These are phyloP conservation scores for Eilema sororculum DNA, from an alignment of 2,888 invertebrate genomes.

Conservation along the genomic window DNA sequence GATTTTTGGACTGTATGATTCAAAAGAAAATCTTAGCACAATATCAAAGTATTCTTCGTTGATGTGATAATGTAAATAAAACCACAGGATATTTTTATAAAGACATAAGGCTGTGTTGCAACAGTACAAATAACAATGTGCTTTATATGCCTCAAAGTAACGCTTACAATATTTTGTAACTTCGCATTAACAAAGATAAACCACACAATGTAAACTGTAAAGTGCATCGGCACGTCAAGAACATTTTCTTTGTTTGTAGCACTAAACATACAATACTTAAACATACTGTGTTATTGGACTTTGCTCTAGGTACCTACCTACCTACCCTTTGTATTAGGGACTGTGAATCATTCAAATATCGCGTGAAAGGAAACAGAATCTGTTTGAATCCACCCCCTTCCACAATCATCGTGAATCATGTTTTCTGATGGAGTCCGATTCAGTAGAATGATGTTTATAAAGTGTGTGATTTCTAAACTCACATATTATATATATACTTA, in stretches of 20 bases:
- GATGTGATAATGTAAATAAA: conserved; percentile 26
- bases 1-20: neutral
- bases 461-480: too few species aligned
- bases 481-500: too few species aligned
- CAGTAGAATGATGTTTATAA: too few species aligned
- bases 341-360: conserved; percentile 39
- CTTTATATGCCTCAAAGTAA: conserved; percentile 25
- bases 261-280: conserved; percentile 31
- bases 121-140: conserved; percentile 34
- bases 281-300: conserved; percentile 47
- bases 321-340: conserved; percentile 50
- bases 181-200: conserved; percentile 52
- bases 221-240: conserved; percentile 43
- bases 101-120: conserved; percentile 27
- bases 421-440: neutral
- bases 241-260: conserved; percentile 56
- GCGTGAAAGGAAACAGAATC: conserved; percentile 9
- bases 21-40: neutral
- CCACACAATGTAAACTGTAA: conserved; percentile 53
- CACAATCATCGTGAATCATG: neutral
- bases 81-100: conserved; percentile 35
- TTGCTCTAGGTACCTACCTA: conserved; percentile 36
- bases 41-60: neutral
- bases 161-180: conserved; percentile 47
- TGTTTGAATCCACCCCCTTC: neutral